Evolutionary conservation across 2,113 vertebrate species (phyloP).

Genomic region (Ivindomyrus marchei): DNA sequence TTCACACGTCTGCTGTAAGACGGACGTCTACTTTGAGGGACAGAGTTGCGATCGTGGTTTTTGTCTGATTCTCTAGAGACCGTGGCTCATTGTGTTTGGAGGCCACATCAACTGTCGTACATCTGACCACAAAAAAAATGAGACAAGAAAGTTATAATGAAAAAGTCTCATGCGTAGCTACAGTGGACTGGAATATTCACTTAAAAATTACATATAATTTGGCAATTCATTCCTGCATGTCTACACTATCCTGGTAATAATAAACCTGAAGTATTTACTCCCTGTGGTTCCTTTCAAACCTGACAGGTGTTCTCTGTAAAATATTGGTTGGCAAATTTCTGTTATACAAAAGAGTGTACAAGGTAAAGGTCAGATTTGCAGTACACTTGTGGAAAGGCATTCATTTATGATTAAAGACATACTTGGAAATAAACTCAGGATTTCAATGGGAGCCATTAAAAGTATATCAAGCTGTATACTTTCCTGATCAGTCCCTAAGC

Average conservation of each 20-base stretch:
- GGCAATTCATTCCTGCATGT: not conserved
- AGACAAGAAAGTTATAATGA: not conserved
- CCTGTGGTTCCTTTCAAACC: not conserved
- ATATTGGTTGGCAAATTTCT: not conserved
- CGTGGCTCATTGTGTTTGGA: not conserved
- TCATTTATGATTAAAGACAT: not conserved
- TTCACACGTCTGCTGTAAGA: not conserved
- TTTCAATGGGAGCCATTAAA: slow-evolving; percentile 11
- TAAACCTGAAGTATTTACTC: not conserved
- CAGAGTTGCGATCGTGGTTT: not conserved
- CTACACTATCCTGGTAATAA: not conserved
- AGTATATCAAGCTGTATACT: not conserved
- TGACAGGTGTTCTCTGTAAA: not conserved
- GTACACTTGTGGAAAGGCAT: slow-evolving; percentile 12
- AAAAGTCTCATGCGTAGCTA: not conserved
- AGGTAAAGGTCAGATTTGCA: slow-evolving; percentile 7
- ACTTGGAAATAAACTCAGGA: not conserved
- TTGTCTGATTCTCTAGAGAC: not conserved
- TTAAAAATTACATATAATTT: not conserved
- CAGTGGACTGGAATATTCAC: not conserved
- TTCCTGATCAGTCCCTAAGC: not conserved
- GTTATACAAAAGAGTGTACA: slow-evolving; percentile 1
- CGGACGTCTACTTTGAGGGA: not conserved
- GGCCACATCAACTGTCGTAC: not conserved
- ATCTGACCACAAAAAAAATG: not conserved